A percentile compares a stretch with the other conserved stretches of the same genome.
Evolutionary conservation across 2,888 invertebrate species (phyloP).

Genomic region (Melieria crassipennis): DNA sequence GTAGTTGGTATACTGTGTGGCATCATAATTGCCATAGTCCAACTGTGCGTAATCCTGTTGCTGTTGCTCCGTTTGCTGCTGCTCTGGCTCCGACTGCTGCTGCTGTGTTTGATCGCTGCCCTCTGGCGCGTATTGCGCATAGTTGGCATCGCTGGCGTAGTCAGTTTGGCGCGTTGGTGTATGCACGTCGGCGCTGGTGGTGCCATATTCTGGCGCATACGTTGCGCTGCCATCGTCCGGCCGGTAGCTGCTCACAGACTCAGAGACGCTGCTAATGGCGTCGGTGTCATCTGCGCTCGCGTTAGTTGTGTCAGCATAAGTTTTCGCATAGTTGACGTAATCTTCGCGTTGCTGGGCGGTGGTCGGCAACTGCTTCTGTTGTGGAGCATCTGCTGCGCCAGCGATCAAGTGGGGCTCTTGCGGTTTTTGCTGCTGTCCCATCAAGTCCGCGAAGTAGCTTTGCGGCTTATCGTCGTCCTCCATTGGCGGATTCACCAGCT

Average conservation of each 20-base stretch:
- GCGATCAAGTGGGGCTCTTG: slow-evolving; percentile 35
- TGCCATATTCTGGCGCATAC: slow-evolving; percentile 46
- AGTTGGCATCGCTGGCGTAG: slow-evolving; percentile 42
- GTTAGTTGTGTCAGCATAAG: too few relatives aligned
- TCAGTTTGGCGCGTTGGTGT: slow-evolving; percentile 23
- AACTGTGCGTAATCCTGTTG: slow-evolving; percentile 53
- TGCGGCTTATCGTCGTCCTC: slow-evolving; percentile 34
- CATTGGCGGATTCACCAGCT: slow-evolving; percentile 53
- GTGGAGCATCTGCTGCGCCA: not conserved
- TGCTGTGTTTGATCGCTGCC: slow-evolving; percentile 41
- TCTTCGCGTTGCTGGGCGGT: too few relatives aligned
- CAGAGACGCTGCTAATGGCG: not conserved
- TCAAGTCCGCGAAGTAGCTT: slow-evolving; percentile 50
- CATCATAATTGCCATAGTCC: slow-evolving; percentile 61
- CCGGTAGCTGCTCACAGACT: too few relatives aligned
- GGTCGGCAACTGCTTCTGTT: too few relatives aligned
- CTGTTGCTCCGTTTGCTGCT: slow-evolving; percentile 15
- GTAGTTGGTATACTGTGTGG: slow-evolving; percentile 54
- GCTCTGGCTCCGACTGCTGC: slow-evolving; percentile 33
- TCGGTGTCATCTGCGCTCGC: not conserved
- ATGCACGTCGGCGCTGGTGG: slow-evolving; percentile 27
- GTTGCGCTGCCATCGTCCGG: not conserved
- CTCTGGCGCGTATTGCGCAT: slow-evolving; percentile 19
- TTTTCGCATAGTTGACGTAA: too few relatives aligned
- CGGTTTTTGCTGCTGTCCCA: slow-evolving; percentile 42